Base-by-base conservation (phyloP, 2,113 vertebrate genomes). In the Sialia sialis region DNA sequence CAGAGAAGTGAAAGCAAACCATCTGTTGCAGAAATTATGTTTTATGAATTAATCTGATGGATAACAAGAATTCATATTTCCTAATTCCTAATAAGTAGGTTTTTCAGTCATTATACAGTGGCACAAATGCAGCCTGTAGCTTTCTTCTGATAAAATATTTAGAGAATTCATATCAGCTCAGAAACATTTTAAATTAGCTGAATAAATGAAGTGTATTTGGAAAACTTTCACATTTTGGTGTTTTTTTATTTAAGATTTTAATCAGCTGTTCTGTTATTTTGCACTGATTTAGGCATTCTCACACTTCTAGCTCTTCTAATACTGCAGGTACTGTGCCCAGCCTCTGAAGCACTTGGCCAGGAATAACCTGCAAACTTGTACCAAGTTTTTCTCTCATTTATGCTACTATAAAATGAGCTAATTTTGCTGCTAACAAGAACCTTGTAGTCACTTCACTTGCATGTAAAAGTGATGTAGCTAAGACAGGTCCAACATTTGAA, bases 81-180 rank as follows among this genome's bases (percentile, higher is more conserved):
- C 63, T 77, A 70, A 52, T 86, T 95, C 87, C 55, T 41, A 87
- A 23, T 30, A 58, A 92, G 46, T 56, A 91, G 67, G 17, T 84
- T 96, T 95, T 94, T 94, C 74, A 78, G 83, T 91, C 88, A 94
- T 96, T 94, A 96, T 78, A 34, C 72, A 76, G 38, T 64, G 49
- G 55, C 74, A 78, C 20, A 84, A 77, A 76, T 87, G 82, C 44
- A 88, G 46, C 48, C 62, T 48, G 32, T 17, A 74, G 56, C 62
- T 51, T 94, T 95, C 88, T 46, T 58, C 81, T 82, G 89, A 94
- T 81, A 83, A 96, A 95, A 94, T 95, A 96, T 92, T 96, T 94
- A 95, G 49, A 94, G 69, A 90, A 72, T 39, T 63, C 62, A 58
- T 43, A 46, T 95, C 75, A 76, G 30, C 87, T 95, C 90, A 74